phyloP scores from a whole-genome alignment of 1,140 invertebrate genomes.

The Ceratina calcarata region DNA sequence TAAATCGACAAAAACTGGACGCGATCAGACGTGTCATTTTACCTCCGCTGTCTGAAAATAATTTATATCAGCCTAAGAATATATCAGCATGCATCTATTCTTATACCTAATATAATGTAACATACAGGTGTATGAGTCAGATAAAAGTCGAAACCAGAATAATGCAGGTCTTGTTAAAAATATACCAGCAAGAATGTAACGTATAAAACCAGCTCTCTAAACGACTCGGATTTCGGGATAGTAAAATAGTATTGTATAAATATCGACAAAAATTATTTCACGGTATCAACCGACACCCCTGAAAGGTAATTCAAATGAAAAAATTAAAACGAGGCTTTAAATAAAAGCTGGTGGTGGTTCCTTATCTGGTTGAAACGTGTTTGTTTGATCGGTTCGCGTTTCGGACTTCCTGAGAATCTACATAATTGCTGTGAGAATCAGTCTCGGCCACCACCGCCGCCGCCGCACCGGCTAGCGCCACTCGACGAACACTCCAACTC shows the following conservation, averaged over 20 bases:
- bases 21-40: neutral
- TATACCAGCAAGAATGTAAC: too few species aligned
- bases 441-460: neutral
- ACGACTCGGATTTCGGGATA: too few species aligned
- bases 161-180: too few species aligned
- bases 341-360: neutral
- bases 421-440: slow-evolving; percentile 66
- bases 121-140: too few species aligned
- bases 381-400: slow-evolving; percentile 45
- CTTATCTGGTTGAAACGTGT: slow-evolving; percentile 37
- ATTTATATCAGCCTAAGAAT: neutral
- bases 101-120: too few species aligned
- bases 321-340: neutral
- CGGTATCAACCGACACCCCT: neutral
- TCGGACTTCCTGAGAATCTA: slow-evolving; percentile 46
- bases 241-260: neutral
- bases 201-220: too few species aligned
- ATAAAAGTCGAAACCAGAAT: too few species aligned
- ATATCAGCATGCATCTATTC: too few species aligned
- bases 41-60: neutral
- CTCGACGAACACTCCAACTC: slow-evolving; percentile 39
- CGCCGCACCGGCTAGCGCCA: slow-evolving; percentile 46
- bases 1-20: too few species aligned
- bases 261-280: neutral
- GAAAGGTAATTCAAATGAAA: slow-evolving; percentile 22